Evolutionary conservation across 1,140 invertebrate species (phyloP).

Genomic region (Drosophila obscura): DNA sequence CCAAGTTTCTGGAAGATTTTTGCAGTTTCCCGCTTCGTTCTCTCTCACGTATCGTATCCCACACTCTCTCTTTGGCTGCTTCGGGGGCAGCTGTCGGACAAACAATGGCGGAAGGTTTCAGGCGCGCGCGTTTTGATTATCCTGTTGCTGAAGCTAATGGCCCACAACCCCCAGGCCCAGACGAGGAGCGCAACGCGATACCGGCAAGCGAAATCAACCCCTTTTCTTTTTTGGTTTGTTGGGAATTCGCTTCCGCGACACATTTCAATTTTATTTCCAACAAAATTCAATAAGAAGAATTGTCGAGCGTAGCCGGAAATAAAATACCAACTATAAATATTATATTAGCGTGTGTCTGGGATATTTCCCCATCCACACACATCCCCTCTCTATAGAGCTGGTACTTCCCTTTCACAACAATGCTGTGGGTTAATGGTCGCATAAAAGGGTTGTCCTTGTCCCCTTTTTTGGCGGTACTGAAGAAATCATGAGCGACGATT

Average conservation of each 20-base stretch:
- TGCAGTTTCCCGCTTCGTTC: conserved; percentile 5
- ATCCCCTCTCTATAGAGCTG: too few species aligned
- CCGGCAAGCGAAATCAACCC: conserved; percentile 1
- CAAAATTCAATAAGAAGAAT: conserved; percentile 65
- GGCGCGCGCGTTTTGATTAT: conserved; percentile 45
- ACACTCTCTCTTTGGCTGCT: conserved; percentile 9
- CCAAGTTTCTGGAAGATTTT: conserved; percentile 16
- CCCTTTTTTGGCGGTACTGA: conserved; percentile 31
- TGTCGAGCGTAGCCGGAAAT: conserved; percentile 58
- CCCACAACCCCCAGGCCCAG: conserved; percentile 21
- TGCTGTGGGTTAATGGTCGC: conserved; percentile 37
- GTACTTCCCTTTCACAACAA: conserved; percentile 26
- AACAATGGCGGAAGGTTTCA: conserved; percentile 10
- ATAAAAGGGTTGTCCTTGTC: conserved; percentile 70
- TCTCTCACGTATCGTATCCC: conserved; percentile 4
- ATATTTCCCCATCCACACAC: conserved; percentile 4
- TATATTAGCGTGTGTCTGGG: conserved; percentile 57
- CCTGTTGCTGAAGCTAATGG: conserved; percentile 67
- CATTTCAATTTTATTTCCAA: conserved; percentile 57
- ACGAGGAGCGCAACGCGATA: conserved; percentile 23
- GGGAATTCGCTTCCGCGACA: conserved; percentile 51
- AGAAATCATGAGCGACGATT: conserved; percentile 31
- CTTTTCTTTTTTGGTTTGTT: conserved; percentile 20
- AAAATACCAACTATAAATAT: conserved; percentile 79
- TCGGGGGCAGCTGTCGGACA: conserved; percentile 27